These are phyloP conservation scores for roundworm (Caenorhabditis elegans) DNA, from an alignment of 1,140 invertebrate genomes.

Conservation along the genomic window DNA sequence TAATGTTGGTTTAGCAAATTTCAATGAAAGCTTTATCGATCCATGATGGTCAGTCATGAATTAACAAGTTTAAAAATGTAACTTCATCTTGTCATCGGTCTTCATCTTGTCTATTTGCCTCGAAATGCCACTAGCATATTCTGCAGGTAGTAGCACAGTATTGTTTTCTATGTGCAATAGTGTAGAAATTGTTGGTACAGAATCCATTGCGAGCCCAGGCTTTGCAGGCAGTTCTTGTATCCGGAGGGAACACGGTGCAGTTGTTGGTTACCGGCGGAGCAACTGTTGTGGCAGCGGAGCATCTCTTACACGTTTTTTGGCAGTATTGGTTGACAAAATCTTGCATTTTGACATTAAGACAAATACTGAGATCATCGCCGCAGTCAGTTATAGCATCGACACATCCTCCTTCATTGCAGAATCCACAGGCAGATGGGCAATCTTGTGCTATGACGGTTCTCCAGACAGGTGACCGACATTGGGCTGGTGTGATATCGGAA, in stretches of 20 bases:
- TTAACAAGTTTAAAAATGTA: too few species aligned
- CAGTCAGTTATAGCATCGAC: neutral
- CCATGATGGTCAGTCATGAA: too few species aligned
- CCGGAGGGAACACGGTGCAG: neutral
- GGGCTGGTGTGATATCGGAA: neutral
- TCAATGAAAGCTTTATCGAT: too few species aligned
- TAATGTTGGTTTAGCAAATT: too few species aligned
- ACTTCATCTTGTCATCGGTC: too few species aligned
- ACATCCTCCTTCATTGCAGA: conserved; percentile 12
- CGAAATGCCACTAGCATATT: neutral
- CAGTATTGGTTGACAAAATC: too few species aligned
- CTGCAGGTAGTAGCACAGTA: neutral
- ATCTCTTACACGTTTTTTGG: conserved; percentile 24
- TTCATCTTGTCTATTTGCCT: too few species aligned
- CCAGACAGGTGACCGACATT: neutral
- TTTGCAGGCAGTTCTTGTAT: neutral
- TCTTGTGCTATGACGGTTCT: neutral
- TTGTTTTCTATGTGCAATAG: neutral
- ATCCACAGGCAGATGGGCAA: neutral
- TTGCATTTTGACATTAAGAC: conserved; percentile 3
- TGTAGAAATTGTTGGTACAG: neutral
- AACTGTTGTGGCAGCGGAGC: neutral
- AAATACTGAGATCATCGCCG: conserved; percentile 9
- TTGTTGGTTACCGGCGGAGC: neutral
- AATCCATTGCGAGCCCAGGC: conserved; percentile 9